These are phyloP conservation scores for Oplegnathus fasciatus DNA, from an alignment of 2,113 vertebrate species.

Conservation along the genomic window DNA sequence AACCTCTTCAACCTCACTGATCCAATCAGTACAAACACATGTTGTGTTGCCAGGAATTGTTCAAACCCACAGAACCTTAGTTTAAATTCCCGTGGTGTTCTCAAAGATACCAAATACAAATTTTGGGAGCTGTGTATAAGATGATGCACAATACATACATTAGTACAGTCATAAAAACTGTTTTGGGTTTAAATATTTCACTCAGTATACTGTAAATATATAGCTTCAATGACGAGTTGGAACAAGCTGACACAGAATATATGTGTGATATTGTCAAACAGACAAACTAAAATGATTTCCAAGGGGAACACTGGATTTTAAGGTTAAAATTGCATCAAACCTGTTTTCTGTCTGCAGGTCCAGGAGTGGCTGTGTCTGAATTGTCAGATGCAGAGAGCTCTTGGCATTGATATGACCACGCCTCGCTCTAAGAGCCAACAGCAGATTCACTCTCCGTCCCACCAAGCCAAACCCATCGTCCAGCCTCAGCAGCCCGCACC, in stretches of 20 bases:
- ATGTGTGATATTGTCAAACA: not conserved
- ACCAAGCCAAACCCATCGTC: constrained; percentile 85
- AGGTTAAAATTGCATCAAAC: not conserved
- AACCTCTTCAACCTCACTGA: constrained; percentile 1
- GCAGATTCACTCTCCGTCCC: constrained; percentile 91
- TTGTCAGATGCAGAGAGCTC: constrained; percentile 98
- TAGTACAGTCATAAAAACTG: not conserved
- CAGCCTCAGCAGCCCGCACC: constrained; percentile 77
- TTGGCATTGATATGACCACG: constrained; percentile 98
- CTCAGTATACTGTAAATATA: not conserved
- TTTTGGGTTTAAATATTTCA: not conserved
- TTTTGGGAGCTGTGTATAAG: not conserved
- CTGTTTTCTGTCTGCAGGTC: constrained; percentile 85
- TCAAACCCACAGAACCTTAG: not conserved
- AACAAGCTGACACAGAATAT: not conserved
- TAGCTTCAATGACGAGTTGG: not conserved
- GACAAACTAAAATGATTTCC: not conserved
- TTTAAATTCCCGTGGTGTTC: not conserved
- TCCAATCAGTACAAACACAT: not conserved
- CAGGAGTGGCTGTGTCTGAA: constrained; percentile 99
- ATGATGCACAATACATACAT: not conserved
- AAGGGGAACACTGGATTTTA: not conserved
- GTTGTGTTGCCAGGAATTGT: not conserved
- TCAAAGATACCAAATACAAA: not conserved
- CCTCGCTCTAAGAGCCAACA: constrained; percentile 97